Evolutionary conservation across 2,888 invertebrate species (phyloP), one percentile per base, ranked within the genome.

Genomic region (Ectemnius continuus): DNA sequence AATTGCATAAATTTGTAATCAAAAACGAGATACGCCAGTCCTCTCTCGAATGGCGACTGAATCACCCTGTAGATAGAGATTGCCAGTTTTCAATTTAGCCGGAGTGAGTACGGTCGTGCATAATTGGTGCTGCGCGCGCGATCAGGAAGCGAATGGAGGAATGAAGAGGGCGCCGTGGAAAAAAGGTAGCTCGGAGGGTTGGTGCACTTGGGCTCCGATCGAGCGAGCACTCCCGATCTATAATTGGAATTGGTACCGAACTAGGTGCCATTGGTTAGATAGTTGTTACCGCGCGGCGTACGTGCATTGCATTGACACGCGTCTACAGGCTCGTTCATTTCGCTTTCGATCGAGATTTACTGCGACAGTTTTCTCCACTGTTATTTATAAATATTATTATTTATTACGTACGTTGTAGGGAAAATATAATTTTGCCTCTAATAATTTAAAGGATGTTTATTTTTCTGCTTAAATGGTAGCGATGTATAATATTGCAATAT

Each of bases 221-320:
- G 68, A 73, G 80, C 73, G 78, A 75, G 75, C 74, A 77, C 75
- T 79, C 74, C 68, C 74, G 70, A 76, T 84, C 84, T 84, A 79
- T 84, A 84, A 84, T 84, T 84, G 84, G 83, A 82, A 82, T 82
- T 78, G 78, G 76, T 78, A 74, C 69, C 60, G 74, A 80, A 80
- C 79, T 79, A 11, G 75, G 79, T 84, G 82, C 78, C 78, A 80
- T 84, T 82, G 80, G 80, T 76, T 82, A 80, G 76, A 74, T 74
- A 73, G 78, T 83, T 82, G 83, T 80, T 83, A 83, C 75, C 82
- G 74, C 65, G 77, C 61, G 36, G 8, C 75, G 79, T 79, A 82
- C 78, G 82, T 83, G 82, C 81, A 70, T 66, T 70, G 82, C 80
- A 82, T 82, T 69, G 80, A 72, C 75, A 67, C 64, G 65, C 75